A percentile compares a stretch with the other conserved stretches of the same genome.
phyloP scores from a whole-genome alignment of 1,140 invertebrate species.

The Trachymyrmex septentrionalis region DNA sequence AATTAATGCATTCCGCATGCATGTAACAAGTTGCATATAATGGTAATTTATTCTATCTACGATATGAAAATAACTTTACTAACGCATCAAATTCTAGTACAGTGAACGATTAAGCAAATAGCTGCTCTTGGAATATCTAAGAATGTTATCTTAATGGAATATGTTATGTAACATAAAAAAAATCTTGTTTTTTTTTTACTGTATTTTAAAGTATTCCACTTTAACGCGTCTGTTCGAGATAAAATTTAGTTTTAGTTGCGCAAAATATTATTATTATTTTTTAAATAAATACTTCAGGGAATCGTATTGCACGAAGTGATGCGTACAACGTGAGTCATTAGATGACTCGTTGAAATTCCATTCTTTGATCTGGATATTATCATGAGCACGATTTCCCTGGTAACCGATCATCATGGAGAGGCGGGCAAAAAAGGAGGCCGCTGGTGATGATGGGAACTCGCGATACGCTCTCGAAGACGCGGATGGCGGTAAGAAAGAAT shows the following conservation, averaged over 20 bases:
- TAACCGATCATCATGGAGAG: conserved; percentile 52
- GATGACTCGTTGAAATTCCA: conserved; percentile 48
- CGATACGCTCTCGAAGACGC: conserved; percentile 52
- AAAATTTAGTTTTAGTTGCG: background rate
- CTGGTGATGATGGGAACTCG: conserved; percentile 59
- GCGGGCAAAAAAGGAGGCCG: conserved; percentile 39
- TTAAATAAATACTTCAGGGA: background rate
- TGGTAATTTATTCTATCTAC: background rate
- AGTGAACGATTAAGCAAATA: background rate
- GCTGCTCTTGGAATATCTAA: background rate
- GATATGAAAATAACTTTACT: background rate
- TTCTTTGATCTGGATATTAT: conserved; percentile 52
- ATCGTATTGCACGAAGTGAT: background rate
- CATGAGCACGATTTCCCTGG: conserved; percentile 53
- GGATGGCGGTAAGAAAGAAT: conserved; percentile 62
- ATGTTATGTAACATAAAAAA: too few relatives aligned
- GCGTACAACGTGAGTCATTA: conserved; percentile 58
- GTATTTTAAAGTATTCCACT: background rate
- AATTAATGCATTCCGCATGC: background rate
- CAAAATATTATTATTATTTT: background rate
- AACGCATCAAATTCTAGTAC: background rate
- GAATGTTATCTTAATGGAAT: conserved; percentile 16
- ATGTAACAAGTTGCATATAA: background rate
- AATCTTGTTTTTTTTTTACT: background rate
- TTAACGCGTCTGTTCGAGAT: background rate